Conservation (phyloP, 2,797 vertebrate genomes). For the Sebastes iracundus region DNA sequence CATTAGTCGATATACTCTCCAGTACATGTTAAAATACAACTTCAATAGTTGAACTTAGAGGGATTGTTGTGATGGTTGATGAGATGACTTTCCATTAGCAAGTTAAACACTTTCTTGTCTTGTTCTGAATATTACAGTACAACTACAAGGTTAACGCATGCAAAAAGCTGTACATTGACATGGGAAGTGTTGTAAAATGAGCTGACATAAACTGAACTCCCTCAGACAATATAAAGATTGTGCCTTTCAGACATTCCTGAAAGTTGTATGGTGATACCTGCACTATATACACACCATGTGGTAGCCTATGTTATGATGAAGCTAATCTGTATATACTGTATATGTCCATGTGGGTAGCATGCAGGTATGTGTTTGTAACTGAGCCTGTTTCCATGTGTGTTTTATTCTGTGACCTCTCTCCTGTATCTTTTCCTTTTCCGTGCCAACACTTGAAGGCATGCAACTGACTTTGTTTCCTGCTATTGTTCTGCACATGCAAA, state of each 20-base stretch:
- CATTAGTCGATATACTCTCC: neutral
- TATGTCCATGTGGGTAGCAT: neutral
- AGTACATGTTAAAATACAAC: neutral
- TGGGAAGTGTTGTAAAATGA: neutral
- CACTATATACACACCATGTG: neutral
- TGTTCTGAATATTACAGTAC: neutral
- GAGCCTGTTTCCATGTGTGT: conserved; percentile 5
- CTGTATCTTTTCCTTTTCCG: conserved; percentile 49
- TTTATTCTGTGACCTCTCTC: conserved; percentile 10
- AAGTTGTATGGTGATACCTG: neutral
- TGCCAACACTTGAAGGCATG: conserved; percentile 30
- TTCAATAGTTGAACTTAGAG: neutral
- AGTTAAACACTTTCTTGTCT: neutral
- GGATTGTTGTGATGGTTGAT: neutral
- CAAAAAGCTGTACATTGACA: neutral
- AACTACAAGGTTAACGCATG: neutral
- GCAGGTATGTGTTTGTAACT: neutral
- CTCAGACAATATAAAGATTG: neutral
- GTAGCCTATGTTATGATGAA: neutral
- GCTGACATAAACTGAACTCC: neutral
- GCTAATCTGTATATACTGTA: neutral
- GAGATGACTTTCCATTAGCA: neutral
- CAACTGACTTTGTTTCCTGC: conserved; percentile 69
- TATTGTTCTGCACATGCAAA: conserved; percentile 75
- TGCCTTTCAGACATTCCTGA: neutral